Percentiles rank a stretch among this genome's conserved stretches.
These are phyloP conservation scores for Protophormia terraenovae DNA, from an alignment of 2,888 invertebrate genomes.

Conservation along the genomic window DNA sequence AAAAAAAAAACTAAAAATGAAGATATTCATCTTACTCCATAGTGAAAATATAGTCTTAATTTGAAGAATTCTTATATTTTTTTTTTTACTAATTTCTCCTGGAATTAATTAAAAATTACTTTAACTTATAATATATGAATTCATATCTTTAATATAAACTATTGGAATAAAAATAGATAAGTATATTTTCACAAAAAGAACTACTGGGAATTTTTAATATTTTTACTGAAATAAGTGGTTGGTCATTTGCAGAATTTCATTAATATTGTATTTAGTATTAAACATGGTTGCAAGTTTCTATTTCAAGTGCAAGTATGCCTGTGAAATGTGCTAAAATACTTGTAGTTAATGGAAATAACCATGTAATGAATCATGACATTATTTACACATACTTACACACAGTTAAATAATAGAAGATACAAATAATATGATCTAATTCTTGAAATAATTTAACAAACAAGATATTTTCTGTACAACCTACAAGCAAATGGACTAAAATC, in stretches of 20 bases:
- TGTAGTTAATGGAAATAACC: background rate
- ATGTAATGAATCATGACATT: background rate
- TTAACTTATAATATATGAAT: no score
- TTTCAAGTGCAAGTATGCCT: background rate
- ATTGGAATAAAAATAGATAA: no score
- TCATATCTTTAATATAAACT: no score
- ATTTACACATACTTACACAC: background rate
- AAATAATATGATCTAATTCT: background rate
- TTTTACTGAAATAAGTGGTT: background rate
- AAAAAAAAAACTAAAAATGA: no score
- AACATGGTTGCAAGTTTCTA: background rate
- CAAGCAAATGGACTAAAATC: no score
- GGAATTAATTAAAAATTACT: no score
- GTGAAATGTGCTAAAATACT: background rate
- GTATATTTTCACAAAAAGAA: background rate
- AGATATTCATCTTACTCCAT: no score
- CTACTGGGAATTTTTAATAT: background rate
- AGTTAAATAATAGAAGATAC: background rate
- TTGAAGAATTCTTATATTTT: no score
- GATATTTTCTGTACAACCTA: background rate
- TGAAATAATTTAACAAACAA: background rate
- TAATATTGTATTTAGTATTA: conserved; percentile 38
- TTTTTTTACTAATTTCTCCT: no score
- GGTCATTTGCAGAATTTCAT: conserved; percentile 37
- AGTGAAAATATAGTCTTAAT: no score